phyloP scores from a whole-genome alignment of 2,113 vertebrate species.

The Leuciscus idus region DNA sequence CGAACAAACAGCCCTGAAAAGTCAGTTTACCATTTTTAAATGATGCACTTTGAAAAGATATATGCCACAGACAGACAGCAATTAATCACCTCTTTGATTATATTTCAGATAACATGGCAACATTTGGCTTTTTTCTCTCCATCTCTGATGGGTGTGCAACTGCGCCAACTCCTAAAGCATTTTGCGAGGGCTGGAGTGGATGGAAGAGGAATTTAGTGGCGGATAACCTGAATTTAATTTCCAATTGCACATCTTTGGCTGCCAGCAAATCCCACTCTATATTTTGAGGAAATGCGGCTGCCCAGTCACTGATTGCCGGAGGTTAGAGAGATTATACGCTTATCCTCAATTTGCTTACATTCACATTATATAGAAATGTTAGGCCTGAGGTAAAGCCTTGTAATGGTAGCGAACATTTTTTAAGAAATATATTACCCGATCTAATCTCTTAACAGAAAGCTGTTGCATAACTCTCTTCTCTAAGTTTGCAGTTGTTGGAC shows the following conservation, averaged over 20 bases:
- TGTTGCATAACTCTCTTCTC: slow-evolving; percentile 60
- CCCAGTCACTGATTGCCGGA: slow-evolving; percentile 70
- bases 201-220: slow-evolving; percentile 71
- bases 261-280: slow-evolving; percentile 67
- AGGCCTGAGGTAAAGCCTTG: slow-evolving; percentile 72
- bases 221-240: slow-evolving; percentile 80
- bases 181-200: slow-evolving; percentile 71
- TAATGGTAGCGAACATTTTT: slow-evolving; percentile 72
- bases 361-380: slow-evolving; percentile 75
- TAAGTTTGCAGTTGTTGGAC: slow-evolving; percentile 9
- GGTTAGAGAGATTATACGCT: slow-evolving; percentile 77
- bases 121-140: slow-evolving; percentile 73
- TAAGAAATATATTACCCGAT: slow-evolving; percentile 69
- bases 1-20: neutral
- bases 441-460: slow-evolving; percentile 65
- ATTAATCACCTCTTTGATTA: slow-evolving; percentile 77
- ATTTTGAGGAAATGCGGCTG: slow-evolving; percentile 73
- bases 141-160: slow-evolving; percentile 53
- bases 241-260: slow-evolving; percentile 65
- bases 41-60: slow-evolving; percentile 71
- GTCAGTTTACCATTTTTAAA: slow-evolving; percentile 73
- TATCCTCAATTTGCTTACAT: slow-evolving; percentile 80
- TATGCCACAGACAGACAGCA: slow-evolving; percentile 70
- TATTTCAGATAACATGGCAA: slow-evolving; percentile 74
- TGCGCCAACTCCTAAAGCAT: slow-evolving; percentile 70